These are phyloP conservation scores for Chaenocephalus aceratus DNA, from an alignment of 2,113 vertebrate genomes.

Conservation along the genomic window DNA sequence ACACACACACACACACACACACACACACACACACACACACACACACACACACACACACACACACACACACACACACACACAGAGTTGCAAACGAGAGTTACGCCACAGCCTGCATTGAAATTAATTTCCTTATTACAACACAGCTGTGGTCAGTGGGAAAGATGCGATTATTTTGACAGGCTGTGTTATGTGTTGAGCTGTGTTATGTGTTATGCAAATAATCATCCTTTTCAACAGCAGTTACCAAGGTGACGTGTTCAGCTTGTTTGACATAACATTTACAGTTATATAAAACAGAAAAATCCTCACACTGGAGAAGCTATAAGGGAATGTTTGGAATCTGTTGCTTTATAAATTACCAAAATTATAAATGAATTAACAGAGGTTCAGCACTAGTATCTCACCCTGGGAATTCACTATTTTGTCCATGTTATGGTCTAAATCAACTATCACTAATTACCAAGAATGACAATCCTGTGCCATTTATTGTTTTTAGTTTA, in stretches of 20 bases:
- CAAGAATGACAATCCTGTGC: too few species aligned
- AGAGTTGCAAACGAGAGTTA: too few species aligned
- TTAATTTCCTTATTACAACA: background rate
- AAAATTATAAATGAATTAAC: background rate
- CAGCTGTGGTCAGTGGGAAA: background rate
- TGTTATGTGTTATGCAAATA: background rate
- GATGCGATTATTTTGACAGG: background rate
- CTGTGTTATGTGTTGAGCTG: too few species aligned
- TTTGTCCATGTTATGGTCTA: background rate
- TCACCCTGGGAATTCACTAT: background rate
- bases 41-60: too few species aligned
- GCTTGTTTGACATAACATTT: background rate
- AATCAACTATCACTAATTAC: background rate
- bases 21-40: too few species aligned
- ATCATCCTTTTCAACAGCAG: background rate
- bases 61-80: too few species aligned
- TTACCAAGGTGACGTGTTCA: background rate
- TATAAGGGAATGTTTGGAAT: background rate
- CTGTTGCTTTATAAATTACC: background rate
- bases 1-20: too few species aligned
- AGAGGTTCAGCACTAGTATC: background rate
- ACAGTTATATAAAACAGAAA: background rate
- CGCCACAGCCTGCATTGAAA: constrained; percentile 3
- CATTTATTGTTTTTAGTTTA: too few species aligned
- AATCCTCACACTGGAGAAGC: background rate